Conservation (phyloP, 2,113 vertebrate genomes). For the Empidonax alnorum region DNA sequence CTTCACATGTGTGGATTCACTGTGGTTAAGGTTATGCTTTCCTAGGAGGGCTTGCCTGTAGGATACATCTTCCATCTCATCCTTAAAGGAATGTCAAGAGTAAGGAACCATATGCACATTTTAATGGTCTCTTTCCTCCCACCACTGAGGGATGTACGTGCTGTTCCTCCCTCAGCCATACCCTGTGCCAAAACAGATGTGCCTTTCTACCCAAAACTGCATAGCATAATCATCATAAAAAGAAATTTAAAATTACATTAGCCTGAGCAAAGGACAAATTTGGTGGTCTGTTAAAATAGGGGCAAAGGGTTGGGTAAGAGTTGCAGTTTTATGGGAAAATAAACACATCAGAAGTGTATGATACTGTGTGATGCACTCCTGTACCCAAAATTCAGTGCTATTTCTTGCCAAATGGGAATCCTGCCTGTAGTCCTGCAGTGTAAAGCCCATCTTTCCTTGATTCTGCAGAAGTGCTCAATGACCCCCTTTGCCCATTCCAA, state of each 20-base stretch:
- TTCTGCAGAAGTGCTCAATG: neutral
- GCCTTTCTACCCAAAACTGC: neutral
- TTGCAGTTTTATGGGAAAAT: neutral
- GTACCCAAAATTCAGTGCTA: neutral
- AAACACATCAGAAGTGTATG: neutral
- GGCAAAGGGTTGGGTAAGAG: neutral
- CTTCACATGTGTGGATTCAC: conserved; percentile 67
- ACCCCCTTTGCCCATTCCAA: neutral
- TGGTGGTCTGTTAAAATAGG: neutral
- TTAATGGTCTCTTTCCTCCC: neutral
- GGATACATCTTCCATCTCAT: conserved; percentile 74
- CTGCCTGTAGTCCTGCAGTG: rapidly evolving
- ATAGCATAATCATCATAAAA: rapidly evolving
- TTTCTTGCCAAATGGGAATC: neutral
- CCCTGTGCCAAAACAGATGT: neutral
- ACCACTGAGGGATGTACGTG: neutral
- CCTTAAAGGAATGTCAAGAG: conserved; percentile 47
- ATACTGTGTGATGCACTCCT: rapidly evolving
- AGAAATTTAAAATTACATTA: neutral
- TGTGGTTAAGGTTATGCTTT: conserved; percentile 77
- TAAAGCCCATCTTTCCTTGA: neutral
- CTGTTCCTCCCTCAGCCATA: neutral
- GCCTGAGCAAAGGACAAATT: neutral
- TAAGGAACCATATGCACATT: neutral
- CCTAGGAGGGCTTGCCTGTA: conserved; percentile 80